Evolutionary conservation across 2,113 vertebrate species (phyloP), one percentile per base, ranked within the genome.

Genomic region (Cyphomyrus discorhynchus): DNA sequence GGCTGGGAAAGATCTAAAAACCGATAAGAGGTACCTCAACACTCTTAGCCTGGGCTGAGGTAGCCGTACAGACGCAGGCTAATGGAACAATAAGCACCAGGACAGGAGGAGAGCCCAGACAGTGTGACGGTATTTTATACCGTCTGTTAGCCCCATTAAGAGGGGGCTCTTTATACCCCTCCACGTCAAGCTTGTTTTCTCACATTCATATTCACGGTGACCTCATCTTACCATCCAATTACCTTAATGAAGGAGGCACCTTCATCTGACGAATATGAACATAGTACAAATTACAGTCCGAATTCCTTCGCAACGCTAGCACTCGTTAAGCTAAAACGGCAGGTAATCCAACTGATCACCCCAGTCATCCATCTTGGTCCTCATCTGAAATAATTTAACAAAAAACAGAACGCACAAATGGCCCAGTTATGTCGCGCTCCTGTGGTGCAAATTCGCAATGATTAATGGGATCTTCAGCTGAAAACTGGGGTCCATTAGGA

Each of bases 261-360:
- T 50, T 87, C 89, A 91, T 91, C 92, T 91, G 90, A 92, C 92
- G 93, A 92, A 93, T 90, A 94, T 53, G 17, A 90, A 91, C 90
- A 90, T 91, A 92, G 90, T 93, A 92, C 95, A 94, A 95, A 94
- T 93, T 92, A 95, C 93, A 92, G 93, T 92, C 91, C 80, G 39
- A 90, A 92, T 88, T 82, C 47, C 13, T 10, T 3, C 92, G 92
- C 91, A 90, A 93, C 94, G 91, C 91, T 93, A 92, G 93, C 92
- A 91, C 94, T 91, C 91, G 92, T 95, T 92, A 94, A 90, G 58
- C 19, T 91, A 93, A 53, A 93, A 95, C 93, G 93, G 92, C 11
- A 90, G 91, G 94, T 93, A 93, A 95, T 94, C 92, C 92, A 91
- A 90, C 89, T 74, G 88, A 92, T 86, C 52, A 90, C 87, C 90